phyloP scores from a whole-genome alignment of 2,797 vertebrate genomes.

The Perodicticus potto region DNA sequence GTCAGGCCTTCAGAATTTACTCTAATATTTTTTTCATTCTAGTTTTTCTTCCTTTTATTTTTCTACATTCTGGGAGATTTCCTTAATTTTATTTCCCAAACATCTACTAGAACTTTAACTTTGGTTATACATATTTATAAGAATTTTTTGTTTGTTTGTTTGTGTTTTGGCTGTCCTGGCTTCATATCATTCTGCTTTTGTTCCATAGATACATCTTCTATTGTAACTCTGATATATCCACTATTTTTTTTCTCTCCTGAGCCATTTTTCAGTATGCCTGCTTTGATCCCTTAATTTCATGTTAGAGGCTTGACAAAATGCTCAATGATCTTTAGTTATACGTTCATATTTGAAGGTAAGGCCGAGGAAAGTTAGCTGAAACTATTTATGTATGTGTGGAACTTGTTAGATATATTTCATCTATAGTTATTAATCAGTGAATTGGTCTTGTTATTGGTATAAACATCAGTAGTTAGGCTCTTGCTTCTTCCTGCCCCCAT shows the following conservation, averaged over 20 bases:
- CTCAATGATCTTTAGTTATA: not conserved
- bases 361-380: not conserved
- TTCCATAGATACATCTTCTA: not conserved
- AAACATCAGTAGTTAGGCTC: not conserved
- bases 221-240: not conserved
- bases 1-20: not conserved
- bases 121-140: not conserved
- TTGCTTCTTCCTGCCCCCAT: not conserved
- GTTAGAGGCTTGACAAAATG: not conserved
- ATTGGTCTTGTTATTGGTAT: not conserved
- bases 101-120: not conserved
- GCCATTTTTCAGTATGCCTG: not conserved
- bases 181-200: not conserved
- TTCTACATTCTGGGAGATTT: not conserved
- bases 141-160: not conserved
- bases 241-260: not conserved
- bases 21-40: not conserved
- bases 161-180: not conserved
- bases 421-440: not conserved
- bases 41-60: not conserved
- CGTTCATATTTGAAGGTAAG: slow-evolving; percentile 12
- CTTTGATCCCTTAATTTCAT: not conserved
- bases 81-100: not conserved
- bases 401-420: not conserved
- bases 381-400: not conserved